Evolutionary conservation across 2,797 vertebrate genomes (phyloP).

Genomic region (Pachyuromys duprasi): DNA sequence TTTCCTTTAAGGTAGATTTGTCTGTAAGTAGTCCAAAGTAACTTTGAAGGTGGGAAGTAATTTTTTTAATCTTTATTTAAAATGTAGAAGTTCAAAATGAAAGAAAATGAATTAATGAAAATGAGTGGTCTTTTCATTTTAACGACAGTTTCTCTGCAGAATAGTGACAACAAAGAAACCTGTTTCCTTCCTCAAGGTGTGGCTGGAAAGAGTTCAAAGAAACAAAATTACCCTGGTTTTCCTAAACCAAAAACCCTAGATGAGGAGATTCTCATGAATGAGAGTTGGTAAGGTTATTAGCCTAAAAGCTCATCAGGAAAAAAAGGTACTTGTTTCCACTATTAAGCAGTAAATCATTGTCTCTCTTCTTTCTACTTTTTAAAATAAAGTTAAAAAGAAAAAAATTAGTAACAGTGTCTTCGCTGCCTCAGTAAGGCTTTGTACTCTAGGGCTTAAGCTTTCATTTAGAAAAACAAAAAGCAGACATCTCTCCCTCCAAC

Average conservation of each 20-base stretch:
- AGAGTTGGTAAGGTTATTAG: neutral
- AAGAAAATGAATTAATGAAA: conserved; percentile 48
- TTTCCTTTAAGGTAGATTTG: neutral
- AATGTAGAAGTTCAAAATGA: conserved; percentile 29
- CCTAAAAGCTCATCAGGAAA: neutral
- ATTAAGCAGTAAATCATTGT: neutral
- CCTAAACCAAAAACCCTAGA: conserved; percentile 16
- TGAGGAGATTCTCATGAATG: neutral
- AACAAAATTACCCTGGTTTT: neutral
- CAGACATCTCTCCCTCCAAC: neutral
- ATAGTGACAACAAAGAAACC: neutral
- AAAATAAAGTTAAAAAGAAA: neutral
- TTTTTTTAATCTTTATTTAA: conserved; percentile 40
- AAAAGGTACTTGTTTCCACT: conserved; percentile 3
- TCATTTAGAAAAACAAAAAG: conserved; percentile 52
- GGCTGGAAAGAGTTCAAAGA: neutral
- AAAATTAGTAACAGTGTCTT: neutral
- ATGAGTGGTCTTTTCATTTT: neutral
- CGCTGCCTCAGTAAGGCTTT: neutral
- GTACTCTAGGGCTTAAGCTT: conserved; percentile 12
- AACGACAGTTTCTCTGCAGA: neutral
- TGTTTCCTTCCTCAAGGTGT: conserved; percentile 31
- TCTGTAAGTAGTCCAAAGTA: conserved; percentile 23
- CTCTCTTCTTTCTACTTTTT: conserved; percentile 21
- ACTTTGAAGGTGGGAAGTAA: neutral